Conservation (phyloP, 35 echinoderm and acorn worm species). For the Ptychodera flava region DNA sequence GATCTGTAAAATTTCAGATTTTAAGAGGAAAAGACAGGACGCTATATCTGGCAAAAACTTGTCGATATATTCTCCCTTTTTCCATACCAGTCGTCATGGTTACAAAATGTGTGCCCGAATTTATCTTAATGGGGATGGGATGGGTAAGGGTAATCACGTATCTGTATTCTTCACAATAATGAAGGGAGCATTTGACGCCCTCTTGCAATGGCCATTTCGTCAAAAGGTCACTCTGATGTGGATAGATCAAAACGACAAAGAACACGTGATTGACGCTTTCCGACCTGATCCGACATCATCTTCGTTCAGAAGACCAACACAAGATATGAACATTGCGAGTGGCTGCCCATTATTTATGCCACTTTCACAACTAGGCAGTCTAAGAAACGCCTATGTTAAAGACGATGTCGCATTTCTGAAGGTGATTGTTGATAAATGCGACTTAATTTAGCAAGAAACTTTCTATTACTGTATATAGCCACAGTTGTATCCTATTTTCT, state of each 20-base stretch:
- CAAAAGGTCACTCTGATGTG: constrained; percentile 5
- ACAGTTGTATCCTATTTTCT: too few relatives aligned
- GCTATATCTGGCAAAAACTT: constrained; percentile 81
- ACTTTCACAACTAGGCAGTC: background rate
- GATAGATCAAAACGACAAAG: background rate
- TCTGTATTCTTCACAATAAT: too few relatives aligned
- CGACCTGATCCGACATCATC: background rate
- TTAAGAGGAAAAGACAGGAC: constrained; percentile 59
- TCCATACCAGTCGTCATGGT: constrained; percentile 92
- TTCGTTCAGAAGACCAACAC: background rate
- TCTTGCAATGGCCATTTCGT: too few relatives aligned
- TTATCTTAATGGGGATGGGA: too few relatives aligned
- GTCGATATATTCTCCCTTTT: constrained; percentile 81
- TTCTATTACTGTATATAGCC: too few relatives aligned
- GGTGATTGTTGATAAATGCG: constrained; percentile 5
- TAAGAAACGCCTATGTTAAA: background rate
- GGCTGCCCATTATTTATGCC: background rate
- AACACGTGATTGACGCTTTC: too few relatives aligned
- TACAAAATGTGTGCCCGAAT: too few relatives aligned
- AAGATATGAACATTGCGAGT: constrained; percentile 8
- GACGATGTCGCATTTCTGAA: constrained; percentile 1
- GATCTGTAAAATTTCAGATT: constrained; percentile 94
- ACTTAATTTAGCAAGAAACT: background rate
- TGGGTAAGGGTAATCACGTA: too few relatives aligned
- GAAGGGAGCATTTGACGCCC: constrained; percentile 82